A percentile compares a stretch with the other conserved stretches of the same genome.
These are phyloP conservation scores for Drosophila repletoides DNA, from an alignment of 1,140 invertebrate species.

Conservation along the genomic window DNA sequence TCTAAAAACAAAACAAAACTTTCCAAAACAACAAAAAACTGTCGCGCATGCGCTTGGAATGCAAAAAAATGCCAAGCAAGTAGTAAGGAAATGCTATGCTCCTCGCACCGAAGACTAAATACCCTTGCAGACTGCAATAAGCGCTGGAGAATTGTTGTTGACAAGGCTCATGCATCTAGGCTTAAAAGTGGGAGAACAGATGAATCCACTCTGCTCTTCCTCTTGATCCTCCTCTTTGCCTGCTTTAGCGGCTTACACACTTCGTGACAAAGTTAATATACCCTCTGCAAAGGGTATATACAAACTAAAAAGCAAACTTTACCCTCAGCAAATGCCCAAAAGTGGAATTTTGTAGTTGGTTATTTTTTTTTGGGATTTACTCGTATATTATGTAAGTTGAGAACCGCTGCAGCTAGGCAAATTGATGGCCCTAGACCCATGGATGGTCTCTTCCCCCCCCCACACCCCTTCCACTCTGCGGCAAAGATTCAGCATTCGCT, in stretches of 20 bases:
- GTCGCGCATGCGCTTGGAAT: slow-evolving; percentile 65
- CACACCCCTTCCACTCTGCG: not conserved
- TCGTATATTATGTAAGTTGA: slow-evolving; percentile 41
- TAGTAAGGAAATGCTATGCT: no score
- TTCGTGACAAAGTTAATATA: no score
- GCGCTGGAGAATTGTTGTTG: no score
- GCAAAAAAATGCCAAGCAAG: slow-evolving; percentile 29
- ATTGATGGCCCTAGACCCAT: slow-evolving; percentile 60
- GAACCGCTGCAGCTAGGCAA: slow-evolving; percentile 44
- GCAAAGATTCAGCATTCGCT: not conserved
- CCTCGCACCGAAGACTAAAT: no score
- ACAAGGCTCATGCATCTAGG: no score
- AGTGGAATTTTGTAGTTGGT: slow-evolving; percentile 2
- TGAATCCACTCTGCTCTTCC: no score
- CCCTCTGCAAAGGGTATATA: no score
- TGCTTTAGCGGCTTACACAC: no score
- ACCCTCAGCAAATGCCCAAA: slow-evolving; percentile 20
- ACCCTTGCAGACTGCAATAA: no score
- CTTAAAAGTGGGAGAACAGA: no score
- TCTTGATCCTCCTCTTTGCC: no score
- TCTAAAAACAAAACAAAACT: slow-evolving; percentile 44
- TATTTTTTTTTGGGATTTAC: slow-evolving; percentile 1
- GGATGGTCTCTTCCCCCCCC: slow-evolving; percentile 7
- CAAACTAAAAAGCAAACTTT: no score
- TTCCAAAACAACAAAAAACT: slow-evolving; percentile 56